phyloP scores from a whole-genome alignment of 2,797 vertebrate genomes.

The Chromis chromis region DNA sequence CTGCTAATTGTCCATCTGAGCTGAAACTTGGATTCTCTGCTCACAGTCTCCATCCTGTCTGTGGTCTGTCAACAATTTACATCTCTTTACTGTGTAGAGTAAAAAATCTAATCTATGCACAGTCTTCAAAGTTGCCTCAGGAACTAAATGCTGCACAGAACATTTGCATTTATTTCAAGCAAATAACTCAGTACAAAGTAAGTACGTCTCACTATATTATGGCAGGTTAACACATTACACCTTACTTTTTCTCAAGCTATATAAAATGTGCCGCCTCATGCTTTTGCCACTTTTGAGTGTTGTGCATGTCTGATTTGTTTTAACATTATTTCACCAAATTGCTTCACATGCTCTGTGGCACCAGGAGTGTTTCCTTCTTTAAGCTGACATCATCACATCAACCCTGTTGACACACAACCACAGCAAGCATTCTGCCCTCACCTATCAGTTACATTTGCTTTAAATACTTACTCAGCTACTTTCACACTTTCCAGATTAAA shows the following conservation, averaged over 20 bases:
- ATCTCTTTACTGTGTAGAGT: not conserved
- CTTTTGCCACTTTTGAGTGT: not conserved
- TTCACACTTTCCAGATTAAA: not conserved
- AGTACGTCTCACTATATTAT: not conserved
- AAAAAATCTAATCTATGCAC: not conserved
- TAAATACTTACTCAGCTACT: not conserved
- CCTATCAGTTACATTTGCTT: not conserved
- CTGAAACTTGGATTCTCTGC: conserved; percentile 1
- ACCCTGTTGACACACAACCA: not conserved
- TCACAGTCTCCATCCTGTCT: not conserved
- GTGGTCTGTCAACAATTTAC: not conserved
- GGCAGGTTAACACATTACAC: not conserved
- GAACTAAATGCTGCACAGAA: not conserved
- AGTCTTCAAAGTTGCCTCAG: not conserved
- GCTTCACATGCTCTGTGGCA: not conserved
- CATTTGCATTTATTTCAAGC: not conserved
- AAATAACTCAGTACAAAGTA: not conserved
- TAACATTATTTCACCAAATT: not conserved
- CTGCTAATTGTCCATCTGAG: conserved; percentile 2
- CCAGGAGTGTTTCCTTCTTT: not conserved
- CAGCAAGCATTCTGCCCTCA: not conserved
- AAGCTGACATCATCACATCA: too few species aligned
- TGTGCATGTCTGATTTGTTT: not conserved
- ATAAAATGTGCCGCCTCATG: not conserved
- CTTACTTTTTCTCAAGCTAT: not conserved